Evolutionary conservation across 1,140 invertebrate genomes (phyloP), one percentile per base, ranked within the genome.

Genomic region (Drosophila burlai): DNA sequence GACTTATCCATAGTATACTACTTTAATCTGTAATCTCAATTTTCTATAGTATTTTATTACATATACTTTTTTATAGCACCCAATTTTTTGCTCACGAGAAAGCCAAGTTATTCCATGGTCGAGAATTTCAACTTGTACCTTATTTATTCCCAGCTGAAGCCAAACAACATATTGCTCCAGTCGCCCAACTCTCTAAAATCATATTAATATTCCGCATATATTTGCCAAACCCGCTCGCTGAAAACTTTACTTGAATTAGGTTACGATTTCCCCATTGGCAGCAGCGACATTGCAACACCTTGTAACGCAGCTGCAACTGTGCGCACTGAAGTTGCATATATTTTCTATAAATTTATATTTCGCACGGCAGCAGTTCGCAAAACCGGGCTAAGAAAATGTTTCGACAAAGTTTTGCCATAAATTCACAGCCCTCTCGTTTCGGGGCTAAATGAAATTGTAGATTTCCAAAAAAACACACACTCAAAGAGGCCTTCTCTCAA

Each of bases 271-370:
- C 54, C 45, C 45, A 50, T 47, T 60, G 69, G 69, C 66, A 71
- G 52, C 69, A 42, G 15, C 54, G 54, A 57, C 54, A 57, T 57
- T 58, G 74, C 75, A 54, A 57, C 59, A 57, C 67, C 67, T 68
- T 76, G 63, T 36, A 26, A 18, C 49, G 49, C 10, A n/a, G 46
- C 31, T 42, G 59, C 69, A 76, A 74, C 60, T 49, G 43, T 52
- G 50, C 40, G 18, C 46, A 13, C 18, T 38, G 18, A 71, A 78
- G 59, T 42, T 71, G 84, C 68, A 62, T 76, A 90, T 81, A 81
- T 83, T 80, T 87, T 81, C 72, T 77, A 74, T 81, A 77, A 84
- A 81, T 89, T 57, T 57, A 24, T 81, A 75, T 75, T 58, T 77
- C 68, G 54, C 50, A 26, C 10, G 5, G 47, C 49, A 21, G 63